Evolutionary conservation across 2,113 vertebrate genomes (phyloP).

Genomic region (Psophia crepitans): DNA sequence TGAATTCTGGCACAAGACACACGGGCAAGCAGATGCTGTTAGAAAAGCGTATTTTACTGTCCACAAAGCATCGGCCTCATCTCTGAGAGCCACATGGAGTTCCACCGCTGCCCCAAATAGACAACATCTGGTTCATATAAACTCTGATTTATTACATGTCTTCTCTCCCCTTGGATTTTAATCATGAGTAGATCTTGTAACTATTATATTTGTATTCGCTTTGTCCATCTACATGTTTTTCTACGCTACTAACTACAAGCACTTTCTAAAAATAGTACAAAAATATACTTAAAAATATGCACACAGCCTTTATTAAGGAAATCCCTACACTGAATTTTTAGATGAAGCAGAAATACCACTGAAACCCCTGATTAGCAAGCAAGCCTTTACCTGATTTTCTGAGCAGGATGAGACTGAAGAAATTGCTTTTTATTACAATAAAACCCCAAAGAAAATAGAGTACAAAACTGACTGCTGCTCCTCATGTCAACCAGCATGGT

Average conservation of each 20-base stretch:
- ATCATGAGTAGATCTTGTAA: slow-evolving; percentile 21
- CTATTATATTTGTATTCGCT: neutral
- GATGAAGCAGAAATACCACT: neutral
- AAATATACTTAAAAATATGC: neutral
- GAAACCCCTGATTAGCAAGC: neutral
- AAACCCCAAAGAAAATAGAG: neutral
- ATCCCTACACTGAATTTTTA: neutral
- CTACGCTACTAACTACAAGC: neutral
- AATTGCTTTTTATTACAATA: neutral
- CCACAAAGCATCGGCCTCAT: neutral
- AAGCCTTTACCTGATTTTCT: neutral
- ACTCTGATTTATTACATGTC: neutral
- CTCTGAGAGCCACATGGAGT: neutral
- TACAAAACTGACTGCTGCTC: neutral
- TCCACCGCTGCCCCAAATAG: neutral
- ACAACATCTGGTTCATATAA: slow-evolving; percentile 1
- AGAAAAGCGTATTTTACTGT: neutral
- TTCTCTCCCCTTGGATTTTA: slow-evolving; percentile 4
- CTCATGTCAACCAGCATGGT: neutral
- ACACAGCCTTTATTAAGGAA: slow-evolving; percentile 25
- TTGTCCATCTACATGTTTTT: neutral
- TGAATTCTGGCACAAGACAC: neutral
- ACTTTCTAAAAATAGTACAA: slow-evolving; percentile 3
- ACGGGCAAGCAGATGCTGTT: neutral
- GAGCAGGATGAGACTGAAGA: neutral